phyloP scores from a whole-genome alignment of 1,140 invertebrate genomes.

The Neomicropteryx cornuta region DNA sequence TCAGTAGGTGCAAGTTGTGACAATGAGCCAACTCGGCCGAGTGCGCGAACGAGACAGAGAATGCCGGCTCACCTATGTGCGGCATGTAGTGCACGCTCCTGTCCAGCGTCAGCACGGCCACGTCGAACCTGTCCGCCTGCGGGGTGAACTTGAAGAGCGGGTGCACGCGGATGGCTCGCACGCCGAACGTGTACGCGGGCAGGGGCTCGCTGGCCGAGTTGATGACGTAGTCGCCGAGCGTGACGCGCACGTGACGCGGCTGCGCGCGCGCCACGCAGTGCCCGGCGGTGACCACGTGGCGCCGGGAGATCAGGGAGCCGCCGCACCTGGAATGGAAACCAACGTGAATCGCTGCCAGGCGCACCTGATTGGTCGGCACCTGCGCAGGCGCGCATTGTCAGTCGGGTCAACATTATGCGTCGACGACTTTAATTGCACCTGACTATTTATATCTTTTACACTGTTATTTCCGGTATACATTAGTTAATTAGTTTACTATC shows the following conservation, averaged over 20 bases:
- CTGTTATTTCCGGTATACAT: no score
- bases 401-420: no score
- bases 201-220: conserved; percentile 84
- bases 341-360: no score
- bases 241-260: conserved; percentile 81
- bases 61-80: conserved; percentile 55
- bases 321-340: conserved; percentile 89
- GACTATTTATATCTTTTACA: no score
- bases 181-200: conserved; percentile 83
- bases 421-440: no score
- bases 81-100: conserved; percentile 81
- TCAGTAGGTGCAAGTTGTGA: no score
- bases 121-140: conserved; percentile 81
- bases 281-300: conserved; percentile 91
- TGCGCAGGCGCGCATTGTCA: no score
- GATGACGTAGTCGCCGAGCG: conserved; percentile 87
- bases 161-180: conserved; percentile 79
- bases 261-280: conserved; percentile 90
- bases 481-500: no score
- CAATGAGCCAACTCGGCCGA: no score
- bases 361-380: no score
- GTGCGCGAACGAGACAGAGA: no score
- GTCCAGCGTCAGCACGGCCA: conserved; percentile 81
- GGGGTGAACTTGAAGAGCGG: conserved; percentile 94
- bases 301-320: conserved; percentile 81